Evolutionary conservation across 1,140 invertebrate genomes (phyloP), one percentile per base, ranked within the genome.

Genomic region (Magallana angulata): DNA sequence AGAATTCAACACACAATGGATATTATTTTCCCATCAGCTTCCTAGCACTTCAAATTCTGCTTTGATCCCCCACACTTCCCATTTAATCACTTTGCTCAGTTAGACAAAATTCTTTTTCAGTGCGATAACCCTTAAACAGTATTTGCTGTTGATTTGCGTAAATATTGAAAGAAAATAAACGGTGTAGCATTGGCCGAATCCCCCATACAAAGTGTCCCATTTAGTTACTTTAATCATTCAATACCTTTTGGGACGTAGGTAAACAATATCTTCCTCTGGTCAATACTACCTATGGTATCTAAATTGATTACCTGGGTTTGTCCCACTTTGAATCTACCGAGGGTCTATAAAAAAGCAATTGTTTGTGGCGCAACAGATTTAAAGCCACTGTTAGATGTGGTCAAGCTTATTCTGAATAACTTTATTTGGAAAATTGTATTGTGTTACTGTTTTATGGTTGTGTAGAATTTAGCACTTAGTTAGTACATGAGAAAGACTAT

Each of bases 131-230:
- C 68, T 30, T 76, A 30, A 36, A 76, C 68, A 76, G 68, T 76
- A 76, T 76, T 76, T 76, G 68, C 12, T 76, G 68, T 76, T 76
- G 68, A 76, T 76, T 76, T 76, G 68, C 68, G 68, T 30, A 76
- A 76, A 76, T 76, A 76, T 76, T 76, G 68, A 76, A 76, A 76
- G 68, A 76, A 76, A 76, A 76, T 76, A 76, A 76, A 30, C 68
- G 36, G 68, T 76, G 18, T 76, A 76, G 68, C 36, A 11, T 24
- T 76, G 68, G 68, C 68, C 68, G 68, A 76, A 30, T 76, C 68
- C 68, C 68, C 68, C 24, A 36, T 36, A 76, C 68, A 76, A 48
- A 76, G 68, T 24, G 18, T 76, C 68, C 68, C 68, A 76, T 76
- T 36, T 30, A 12, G 68, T 30, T 76, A 76, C 68, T 30, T 76